A percentile compares a stretch with the other conserved stretches of the same genome.
Conservation (phyloP, 2,797 vertebrate genomes). For the Garrulus glandarius region DNA sequence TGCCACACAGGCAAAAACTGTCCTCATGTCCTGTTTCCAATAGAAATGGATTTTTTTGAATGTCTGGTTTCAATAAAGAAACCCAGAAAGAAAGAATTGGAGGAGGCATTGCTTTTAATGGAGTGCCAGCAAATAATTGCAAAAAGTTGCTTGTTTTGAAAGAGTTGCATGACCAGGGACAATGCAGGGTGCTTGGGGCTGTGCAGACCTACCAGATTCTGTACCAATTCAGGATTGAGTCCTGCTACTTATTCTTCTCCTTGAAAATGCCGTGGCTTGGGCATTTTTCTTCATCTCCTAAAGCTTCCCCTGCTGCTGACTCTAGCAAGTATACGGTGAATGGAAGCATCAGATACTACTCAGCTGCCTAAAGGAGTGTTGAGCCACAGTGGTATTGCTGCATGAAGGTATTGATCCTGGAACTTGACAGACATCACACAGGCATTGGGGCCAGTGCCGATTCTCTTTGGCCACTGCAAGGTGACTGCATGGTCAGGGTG, state of each 20-base stretch:
- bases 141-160: not conserved
- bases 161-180: not conserved
- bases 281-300: not conserved
- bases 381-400: not conserved
- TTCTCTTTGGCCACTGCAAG: not conserved
- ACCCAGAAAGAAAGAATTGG: not conserved
- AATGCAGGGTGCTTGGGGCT: fast-evolving
- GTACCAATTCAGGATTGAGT: fast-evolving
- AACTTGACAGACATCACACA: not conserved
- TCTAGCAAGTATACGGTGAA: not conserved
- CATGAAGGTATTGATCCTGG: not conserved
- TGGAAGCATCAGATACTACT: not conserved
- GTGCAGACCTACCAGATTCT: not conserved
- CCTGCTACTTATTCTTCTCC: not conserved
- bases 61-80: conserved; percentile 50
- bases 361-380: not conserved
- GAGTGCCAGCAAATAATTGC: conserved; percentile 12
- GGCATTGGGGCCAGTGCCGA: fast-evolving
- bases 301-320: not conserved
- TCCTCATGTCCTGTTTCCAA: conserved; percentile 41
- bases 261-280: not conserved
- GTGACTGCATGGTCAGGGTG: fast-evolving
- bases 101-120: conserved; percentile 36
- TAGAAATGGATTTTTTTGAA: not conserved
- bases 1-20: conserved; percentile 20